phyloP scores from a whole-genome alignment of 2,888 invertebrate species.

The Plemyria rubiginata region DNA sequence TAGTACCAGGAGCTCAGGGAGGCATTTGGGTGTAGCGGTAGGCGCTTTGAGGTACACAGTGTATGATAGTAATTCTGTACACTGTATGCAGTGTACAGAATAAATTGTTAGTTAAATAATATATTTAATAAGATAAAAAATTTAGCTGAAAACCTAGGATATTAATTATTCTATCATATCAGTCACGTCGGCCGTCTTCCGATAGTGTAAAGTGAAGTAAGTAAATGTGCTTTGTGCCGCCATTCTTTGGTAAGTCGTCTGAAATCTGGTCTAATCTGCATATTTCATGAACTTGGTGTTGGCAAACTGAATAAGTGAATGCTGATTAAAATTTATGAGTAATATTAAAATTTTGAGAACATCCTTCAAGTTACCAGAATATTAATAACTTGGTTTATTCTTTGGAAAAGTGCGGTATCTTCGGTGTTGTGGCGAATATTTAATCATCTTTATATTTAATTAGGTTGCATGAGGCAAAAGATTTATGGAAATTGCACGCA shows the following conservation, averaged over 20 bases:
- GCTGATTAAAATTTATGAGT: constrained; percentile 40
- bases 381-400: constrained; percentile 12
- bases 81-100: no score
- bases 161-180: no score
- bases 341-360: constrained; percentile 25
- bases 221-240: constrained; percentile 23
- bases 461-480: no score
- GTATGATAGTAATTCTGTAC: no score
- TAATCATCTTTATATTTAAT: no score
- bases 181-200: no score
- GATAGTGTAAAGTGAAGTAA: constrained; percentile 11
- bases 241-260: constrained; percentile 13
- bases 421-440: no score
- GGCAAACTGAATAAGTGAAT: constrained; percentile 39
- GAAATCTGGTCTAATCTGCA: constrained; percentile 30
- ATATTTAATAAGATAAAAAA: no score
- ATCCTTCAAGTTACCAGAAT: constrained; percentile 10
- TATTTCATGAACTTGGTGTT: constrained; percentile 38
- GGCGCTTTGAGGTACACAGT: constrained; percentile 1
- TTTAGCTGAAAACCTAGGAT: no score
- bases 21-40: constrained; percentile 6
- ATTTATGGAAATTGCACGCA: no score
- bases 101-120: no score
- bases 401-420: constrained; percentile 2
- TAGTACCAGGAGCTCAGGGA: constrained; percentile 19